These are phyloP conservation scores for Drosophila engyochracea DNA, from an alignment of 2,888 invertebrate species.

Conservation along the genomic window DNA sequence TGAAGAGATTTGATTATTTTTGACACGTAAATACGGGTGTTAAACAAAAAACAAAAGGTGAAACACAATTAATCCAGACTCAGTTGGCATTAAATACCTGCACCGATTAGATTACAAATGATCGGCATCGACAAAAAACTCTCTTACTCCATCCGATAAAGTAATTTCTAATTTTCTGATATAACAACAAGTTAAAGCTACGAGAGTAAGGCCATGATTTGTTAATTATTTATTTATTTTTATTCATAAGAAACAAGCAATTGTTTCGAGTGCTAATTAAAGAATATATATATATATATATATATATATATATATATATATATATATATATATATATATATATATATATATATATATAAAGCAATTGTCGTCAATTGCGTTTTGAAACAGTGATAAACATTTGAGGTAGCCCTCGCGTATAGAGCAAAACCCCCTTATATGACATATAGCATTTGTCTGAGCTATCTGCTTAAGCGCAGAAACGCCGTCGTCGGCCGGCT, in stretches of 20 bases:
- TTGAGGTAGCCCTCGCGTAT: background rate
- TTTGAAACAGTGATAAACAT: background rate
- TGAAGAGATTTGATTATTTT: slow-evolving; percentile 23
- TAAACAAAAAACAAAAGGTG: background rate
- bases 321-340: background rate
- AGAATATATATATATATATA: background rate
- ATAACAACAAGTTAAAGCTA: background rate
- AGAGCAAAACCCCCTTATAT: slow-evolving; percentile 11
- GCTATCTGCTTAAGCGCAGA: slow-evolving; percentile 24
- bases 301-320: background rate
- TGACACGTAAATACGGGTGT: slow-evolving; percentile 15
- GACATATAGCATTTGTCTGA: slow-evolving; percentile 18
- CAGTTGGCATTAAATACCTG: slow-evolving; percentile 29
- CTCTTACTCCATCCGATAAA: background rate
- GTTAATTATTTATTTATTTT: background rate
- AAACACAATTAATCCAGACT: slow-evolving; percentile 33
- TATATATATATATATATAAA: too few species aligned
- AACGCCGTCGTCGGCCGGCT: slow-evolving; percentile 30
- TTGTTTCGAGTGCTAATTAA: background rate
- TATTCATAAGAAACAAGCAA: background rate
- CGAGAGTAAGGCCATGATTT: background rate
- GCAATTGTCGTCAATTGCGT: background rate
- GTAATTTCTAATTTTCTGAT: background rate
- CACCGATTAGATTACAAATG: slow-evolving; percentile 46
- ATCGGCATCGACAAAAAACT: slow-evolving; percentile 12